phyloP scores from a whole-genome alignment of 1,140 invertebrate species.

The Anoplolepis gracilipes region DNA sequence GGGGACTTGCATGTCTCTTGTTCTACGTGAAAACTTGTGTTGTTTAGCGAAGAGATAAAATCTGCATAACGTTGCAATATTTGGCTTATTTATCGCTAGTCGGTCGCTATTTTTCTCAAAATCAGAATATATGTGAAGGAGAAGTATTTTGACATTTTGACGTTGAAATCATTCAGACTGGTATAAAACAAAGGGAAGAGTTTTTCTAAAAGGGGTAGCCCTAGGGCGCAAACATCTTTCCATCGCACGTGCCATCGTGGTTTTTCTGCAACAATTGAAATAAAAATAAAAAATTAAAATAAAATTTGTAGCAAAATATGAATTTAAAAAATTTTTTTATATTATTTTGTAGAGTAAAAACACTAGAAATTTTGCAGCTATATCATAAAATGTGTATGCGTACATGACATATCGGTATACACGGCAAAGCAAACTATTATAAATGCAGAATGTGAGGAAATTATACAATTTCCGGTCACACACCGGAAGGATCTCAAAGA shows the following conservation, averaged over 20 bases:
- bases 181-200: background rate
- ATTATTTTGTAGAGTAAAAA: background rate
- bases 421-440: constrained; percentile 34
- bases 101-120: constrained; percentile 21
- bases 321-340: constrained; percentile 6
- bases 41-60: background rate
- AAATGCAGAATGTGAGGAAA: constrained; percentile 44
- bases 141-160: constrained; percentile 1
- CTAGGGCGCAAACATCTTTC: background rate
- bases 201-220: background rate
- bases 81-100: background rate
- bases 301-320: background rate
- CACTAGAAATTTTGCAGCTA: background rate
- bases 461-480: constrained; percentile 59
- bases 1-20: background rate
- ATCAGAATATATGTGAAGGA: constrained; percentile 16
- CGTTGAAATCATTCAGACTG: background rate
- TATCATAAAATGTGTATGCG: background rate
- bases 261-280: background rate
- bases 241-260: background rate
- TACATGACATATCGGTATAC: background rate
- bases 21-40: background rate
- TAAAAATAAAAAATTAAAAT: no score
- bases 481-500: constrained; percentile 22
- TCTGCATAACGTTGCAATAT: background rate